phyloP scores from a whole-genome alignment of 2,113 vertebrate genomes.

The Pituophis catenifer region DNA sequence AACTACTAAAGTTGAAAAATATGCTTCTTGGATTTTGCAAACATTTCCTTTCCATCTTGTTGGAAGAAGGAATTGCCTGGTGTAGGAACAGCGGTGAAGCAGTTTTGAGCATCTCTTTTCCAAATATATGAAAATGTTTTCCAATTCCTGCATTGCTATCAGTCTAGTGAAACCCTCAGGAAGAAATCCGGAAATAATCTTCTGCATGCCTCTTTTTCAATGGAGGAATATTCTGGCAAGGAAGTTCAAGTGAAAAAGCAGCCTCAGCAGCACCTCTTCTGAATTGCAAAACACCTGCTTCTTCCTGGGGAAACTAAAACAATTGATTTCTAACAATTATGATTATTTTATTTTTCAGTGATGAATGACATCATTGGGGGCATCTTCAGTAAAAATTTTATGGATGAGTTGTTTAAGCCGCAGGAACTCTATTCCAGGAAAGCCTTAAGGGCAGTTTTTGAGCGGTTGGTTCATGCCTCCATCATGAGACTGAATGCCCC shows the following conservation, averaged over 20 bases:
- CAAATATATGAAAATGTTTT: neutral
- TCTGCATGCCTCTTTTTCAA: neutral
- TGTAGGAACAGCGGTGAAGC: neutral
- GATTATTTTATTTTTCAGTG: slow-evolving; percentile 74
- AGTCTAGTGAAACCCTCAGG: neutral
- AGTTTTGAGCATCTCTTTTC: neutral
- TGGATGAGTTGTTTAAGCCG: slow-evolving; percentile 95
- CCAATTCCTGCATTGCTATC: neutral
- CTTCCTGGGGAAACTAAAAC: neutral
- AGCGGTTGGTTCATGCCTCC: slow-evolving; percentile 93
- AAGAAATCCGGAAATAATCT: neutral
- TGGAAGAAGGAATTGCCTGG: neutral
- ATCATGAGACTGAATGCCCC: slow-evolving; percentile 98
- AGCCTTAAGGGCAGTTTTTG: slow-evolving; percentile 89
- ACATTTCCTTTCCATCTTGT: neutral
- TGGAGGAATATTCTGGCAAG: neutral
- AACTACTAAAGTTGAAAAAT: neutral
- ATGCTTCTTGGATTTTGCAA: neutral
- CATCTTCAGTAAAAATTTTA: slow-evolving; percentile 97
- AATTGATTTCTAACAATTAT: neutral
- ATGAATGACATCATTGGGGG: slow-evolving; percentile 98
- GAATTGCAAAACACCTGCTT: neutral
- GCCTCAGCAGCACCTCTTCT: neutral
- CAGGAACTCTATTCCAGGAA: slow-evolving; percentile 98
- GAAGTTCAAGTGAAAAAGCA: neutral